Evolutionary conservation across 2,797 vertebrate genomes (phyloP).

Genomic region (Knipowitschia caucasica): DNA sequence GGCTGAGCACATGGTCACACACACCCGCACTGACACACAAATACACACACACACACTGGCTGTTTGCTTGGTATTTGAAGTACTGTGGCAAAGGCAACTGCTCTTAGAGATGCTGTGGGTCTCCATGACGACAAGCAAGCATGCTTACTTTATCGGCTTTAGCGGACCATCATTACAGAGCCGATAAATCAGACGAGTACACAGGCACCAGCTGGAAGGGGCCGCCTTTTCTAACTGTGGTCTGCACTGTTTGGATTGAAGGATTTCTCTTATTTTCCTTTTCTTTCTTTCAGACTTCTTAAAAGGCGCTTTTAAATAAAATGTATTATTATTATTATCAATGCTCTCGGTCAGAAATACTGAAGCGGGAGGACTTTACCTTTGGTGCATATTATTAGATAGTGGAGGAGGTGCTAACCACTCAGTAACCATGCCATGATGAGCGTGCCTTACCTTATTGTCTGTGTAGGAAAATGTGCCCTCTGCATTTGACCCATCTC

Average conservation of each 20-base stretch:
- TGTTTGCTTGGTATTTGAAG: constrained; percentile 23
- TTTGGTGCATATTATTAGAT: no score
- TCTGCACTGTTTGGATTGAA: constrained; percentile 2
- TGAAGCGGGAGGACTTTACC: no score
- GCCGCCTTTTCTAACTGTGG: constrained; percentile 8
- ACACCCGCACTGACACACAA: no score
- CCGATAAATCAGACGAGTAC: constrained; percentile 25
- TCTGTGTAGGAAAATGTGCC: no score
- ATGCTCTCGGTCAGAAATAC: no score
- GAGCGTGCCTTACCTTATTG: no score
- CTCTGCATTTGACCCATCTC: no score
- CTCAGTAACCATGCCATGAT: no score
- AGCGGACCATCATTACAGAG: constrained; percentile 18
- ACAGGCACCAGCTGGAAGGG: constrained; percentile 15
- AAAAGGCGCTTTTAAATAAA: not conserved
- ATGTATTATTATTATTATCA: no score
- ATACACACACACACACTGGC: constrained; percentile 11
- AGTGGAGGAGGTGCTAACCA: no score
- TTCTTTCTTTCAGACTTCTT: not conserved
- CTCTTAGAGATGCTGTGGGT: constrained; percentile 39
- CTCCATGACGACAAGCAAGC: constrained; percentile 53
- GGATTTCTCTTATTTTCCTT: not conserved
- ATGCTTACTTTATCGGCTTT: constrained; percentile 17
- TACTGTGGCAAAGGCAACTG: constrained; percentile 24
- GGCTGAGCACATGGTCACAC: no score